These are phyloP conservation scores for Pocillopora verrucosa DNA, from an alignment of 64 coral and sea anemone species.

Conservation along the genomic window DNA sequence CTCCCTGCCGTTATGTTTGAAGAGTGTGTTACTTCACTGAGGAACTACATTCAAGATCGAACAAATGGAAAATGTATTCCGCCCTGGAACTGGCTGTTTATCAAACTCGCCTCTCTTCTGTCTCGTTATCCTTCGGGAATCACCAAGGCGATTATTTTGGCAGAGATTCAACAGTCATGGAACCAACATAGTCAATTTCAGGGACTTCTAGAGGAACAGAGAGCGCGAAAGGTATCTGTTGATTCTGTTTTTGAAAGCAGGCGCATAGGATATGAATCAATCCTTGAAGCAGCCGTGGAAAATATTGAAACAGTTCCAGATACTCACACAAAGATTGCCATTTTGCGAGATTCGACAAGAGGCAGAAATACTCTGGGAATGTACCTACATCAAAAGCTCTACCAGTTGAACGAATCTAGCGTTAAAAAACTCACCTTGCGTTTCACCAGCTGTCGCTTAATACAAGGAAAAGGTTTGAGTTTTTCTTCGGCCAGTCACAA, in stretches of 20 bases:
- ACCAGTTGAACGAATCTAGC: constrained; percentile 49
- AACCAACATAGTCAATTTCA: constrained; percentile 69
- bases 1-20: constrained; percentile 58
- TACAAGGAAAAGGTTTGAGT: constrained; percentile 40
- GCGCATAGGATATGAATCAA: constrained; percentile 70
- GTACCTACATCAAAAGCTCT: constrained; percentile 97
- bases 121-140: constrained; percentile 90
- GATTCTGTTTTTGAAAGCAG: constrained; percentile 85
- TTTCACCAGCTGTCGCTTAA: constrained; percentile 82
- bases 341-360: constrained; percentile 52
- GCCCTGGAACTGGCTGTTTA: constrained; percentile 88
- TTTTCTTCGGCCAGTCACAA: constrained; percentile 29
- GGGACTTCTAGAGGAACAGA: constrained; percentile 64
- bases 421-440: constrained; percentile 67
- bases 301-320: constrained; percentile 65
- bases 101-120: constrained; percentile 67
- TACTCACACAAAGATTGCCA: constrained; percentile 87
- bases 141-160: constrained; percentile 91
- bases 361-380: constrained; percentile 66
- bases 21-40: constrained; percentile 66
- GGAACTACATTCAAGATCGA: constrained; percentile 65
- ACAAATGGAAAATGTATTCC: constrained; percentile 69
- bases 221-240: constrained; percentile 64
- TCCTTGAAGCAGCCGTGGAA: constrained; percentile 76
- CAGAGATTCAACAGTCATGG: constrained; percentile 93